Percentiles rank a stretch among this genome's conserved stretches.
These are phyloP conservation scores for Dendroctonus valens DNA, from an alignment of 1,140 invertebrate species.

Conservation along the genomic window DNA sequence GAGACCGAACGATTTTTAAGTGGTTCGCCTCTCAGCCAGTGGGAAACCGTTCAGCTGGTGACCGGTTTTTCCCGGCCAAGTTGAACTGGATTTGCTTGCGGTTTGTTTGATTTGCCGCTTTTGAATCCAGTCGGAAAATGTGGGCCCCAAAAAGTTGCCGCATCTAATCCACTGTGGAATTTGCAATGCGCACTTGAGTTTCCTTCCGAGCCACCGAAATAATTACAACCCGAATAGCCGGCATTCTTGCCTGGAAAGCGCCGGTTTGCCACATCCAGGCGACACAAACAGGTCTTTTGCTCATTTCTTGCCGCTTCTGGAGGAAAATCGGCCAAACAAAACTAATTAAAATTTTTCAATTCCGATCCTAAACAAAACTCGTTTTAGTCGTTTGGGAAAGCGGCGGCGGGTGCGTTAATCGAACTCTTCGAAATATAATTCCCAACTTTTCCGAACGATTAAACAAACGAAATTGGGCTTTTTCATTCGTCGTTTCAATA, in stretches of 20 bases:
- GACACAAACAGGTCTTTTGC: too few species aligned
- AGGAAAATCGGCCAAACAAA: neutral
- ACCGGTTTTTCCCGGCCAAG: too few species aligned
- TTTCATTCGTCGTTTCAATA: neutral
- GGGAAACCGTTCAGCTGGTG: too few species aligned
- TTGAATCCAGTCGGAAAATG: too few species aligned
- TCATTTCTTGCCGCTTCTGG: too few species aligned
- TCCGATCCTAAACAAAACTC: slow-evolving; percentile 1
- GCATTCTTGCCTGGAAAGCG: neutral
- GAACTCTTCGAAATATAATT: slow-evolving; percentile 9
- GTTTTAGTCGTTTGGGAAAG: neutral
- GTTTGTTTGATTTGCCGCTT: too few species aligned
- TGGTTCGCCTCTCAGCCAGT: too few species aligned
- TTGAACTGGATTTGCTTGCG: too few species aligned
- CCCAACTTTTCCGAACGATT: slow-evolving; percentile 11
- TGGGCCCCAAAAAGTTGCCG: slow-evolving; percentile 1
- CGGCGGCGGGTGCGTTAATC: neutral
- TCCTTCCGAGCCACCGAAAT: neutral
- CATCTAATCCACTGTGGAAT: slow-evolving; percentile 13
- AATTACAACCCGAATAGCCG: slow-evolving; percentile 6
- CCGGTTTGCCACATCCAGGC: too few species aligned
- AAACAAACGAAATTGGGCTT: slow-evolving; percentile 1
- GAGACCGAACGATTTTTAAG: too few species aligned
- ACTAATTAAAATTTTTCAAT: slow-evolving; percentile 6
- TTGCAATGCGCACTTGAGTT: neutral